Conservation (phyloP, 2,113 vertebrate species). For the Plecotus auritus region DNA sequence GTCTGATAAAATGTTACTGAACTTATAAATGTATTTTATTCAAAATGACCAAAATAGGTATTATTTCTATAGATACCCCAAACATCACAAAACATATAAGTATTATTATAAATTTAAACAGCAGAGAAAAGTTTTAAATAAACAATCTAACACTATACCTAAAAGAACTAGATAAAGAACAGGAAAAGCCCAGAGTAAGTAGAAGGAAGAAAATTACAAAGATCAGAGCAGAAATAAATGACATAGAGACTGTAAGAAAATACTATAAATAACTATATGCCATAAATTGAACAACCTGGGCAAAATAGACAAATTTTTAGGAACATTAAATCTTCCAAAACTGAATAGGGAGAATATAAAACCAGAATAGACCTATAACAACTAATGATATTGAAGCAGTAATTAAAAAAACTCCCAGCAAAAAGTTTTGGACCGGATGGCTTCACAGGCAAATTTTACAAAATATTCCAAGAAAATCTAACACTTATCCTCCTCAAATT, state of each 20-base stretch:
- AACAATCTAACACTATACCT: not conserved
- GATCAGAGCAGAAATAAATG: not conserved
- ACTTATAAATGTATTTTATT: not conserved
- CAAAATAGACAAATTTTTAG: not conserved
- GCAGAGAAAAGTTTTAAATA: not conserved
- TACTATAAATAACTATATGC: not conserved
- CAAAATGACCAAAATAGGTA: not conserved
- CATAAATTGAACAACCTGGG: not conserved
- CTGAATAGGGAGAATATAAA: not conserved
- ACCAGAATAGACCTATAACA: not conserved
- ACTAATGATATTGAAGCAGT: not conserved
- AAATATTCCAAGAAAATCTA: not conserved
- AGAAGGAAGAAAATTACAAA: not conserved
- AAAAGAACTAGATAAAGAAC: not conserved
- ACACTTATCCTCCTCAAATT: not conserved
- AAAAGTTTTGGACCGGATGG: not conserved
- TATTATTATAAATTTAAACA: not conserved
- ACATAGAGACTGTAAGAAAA: not conserved
- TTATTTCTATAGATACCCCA: not conserved
- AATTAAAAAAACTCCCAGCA: not conserved
- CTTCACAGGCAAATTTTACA: not conserved
- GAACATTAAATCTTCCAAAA: not conserved
- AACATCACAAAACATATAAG: not conserved
- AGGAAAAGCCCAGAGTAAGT: not conserved
- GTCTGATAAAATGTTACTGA: not conserved